phyloP scores from a whole-genome alignment of 2,113 vertebrate species.

The Holacanthus passer region DNA sequence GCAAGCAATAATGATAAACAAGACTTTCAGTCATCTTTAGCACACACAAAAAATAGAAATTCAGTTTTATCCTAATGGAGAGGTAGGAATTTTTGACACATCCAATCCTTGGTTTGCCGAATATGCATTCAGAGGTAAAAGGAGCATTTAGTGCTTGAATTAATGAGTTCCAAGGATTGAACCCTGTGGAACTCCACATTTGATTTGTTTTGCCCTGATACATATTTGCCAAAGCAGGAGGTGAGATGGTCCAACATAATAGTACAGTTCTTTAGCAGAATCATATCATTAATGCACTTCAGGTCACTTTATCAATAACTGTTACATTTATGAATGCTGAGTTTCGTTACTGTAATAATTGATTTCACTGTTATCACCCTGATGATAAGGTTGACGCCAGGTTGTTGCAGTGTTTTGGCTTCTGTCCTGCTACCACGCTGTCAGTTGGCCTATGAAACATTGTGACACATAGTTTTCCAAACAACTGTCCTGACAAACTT shows the following conservation, averaged over 20 bases:
- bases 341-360: constrained; percentile 19
- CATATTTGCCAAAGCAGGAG: neutral
- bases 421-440: constrained; percentile 14
- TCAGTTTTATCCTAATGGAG: neutral
- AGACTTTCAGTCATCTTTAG: neutral
- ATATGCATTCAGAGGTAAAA: neutral
- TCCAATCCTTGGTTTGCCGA: neutral
- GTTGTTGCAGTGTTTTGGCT: constrained; percentile 20
- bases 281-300: neutral
- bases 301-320: neutral
- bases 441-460: constrained; percentile 45
- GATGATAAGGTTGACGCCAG: neutral
- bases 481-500: constrained; percentile 43
- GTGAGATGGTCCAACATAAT: neutral
- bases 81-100: neutral
- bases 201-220: neutral
- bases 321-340: constrained; percentile 2
- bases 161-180: neutral
- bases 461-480: constrained; percentile 43
- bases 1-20: neutral
- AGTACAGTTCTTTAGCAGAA: neutral
- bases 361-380: constrained; percentile 18
- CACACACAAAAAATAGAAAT: neutral
- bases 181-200: neutral
- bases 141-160: neutral